phyloP scores from a whole-genome alignment of 1,140 invertebrate species.

The Ptiloglossa arizonensis region DNA sequence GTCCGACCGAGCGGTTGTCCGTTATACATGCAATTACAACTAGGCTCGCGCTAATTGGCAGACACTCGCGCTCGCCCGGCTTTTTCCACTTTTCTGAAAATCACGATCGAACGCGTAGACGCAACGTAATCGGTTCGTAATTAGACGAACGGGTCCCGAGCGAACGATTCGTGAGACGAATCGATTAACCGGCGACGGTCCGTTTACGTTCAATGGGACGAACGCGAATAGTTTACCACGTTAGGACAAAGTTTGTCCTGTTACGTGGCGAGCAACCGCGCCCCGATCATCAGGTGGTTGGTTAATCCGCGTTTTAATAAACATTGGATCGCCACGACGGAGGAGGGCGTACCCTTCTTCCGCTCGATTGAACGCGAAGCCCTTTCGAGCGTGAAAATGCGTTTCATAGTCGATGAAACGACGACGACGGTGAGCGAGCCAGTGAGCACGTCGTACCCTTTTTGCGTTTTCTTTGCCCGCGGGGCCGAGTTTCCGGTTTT shows the following conservation, averaged over 20 bases:
- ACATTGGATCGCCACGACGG: not conserved
- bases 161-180: slow-evolving; percentile 26
- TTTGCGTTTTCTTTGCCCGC: not conserved
- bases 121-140: slow-evolving; percentile 22
- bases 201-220: too few species aligned
- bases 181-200: slow-evolving; percentile 35
- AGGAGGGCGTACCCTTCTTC: slow-evolving; percentile 4
- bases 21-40: slow-evolving; percentile 39
- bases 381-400: slow-evolving; percentile 15
- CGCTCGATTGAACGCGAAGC: not conserved
- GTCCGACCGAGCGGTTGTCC: slow-evolving; percentile 17
- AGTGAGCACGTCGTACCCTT: not conserved
- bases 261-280: too few species aligned
- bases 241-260: slow-evolving; percentile 16
- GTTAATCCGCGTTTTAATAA: slow-evolving; percentile 17
- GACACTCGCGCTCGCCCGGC: slow-evolving; percentile 32
- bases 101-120: slow-evolving; percentile 3
- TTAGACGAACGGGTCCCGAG: slow-evolving; percentile 27
- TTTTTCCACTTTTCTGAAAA: slow-evolving; percentile 30
- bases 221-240: too few species aligned
- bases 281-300: slow-evolving; percentile 8
- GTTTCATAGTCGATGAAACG: slow-evolving; percentile 24
- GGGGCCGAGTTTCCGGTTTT: too few species aligned
- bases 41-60: slow-evolving; percentile 50
- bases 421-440: not conserved